Evolutionary conservation across 2,888 invertebrate genomes (phyloP), one percentile per base, ranked within the genome.

Genomic region (Drosophila mimica): DNA sequence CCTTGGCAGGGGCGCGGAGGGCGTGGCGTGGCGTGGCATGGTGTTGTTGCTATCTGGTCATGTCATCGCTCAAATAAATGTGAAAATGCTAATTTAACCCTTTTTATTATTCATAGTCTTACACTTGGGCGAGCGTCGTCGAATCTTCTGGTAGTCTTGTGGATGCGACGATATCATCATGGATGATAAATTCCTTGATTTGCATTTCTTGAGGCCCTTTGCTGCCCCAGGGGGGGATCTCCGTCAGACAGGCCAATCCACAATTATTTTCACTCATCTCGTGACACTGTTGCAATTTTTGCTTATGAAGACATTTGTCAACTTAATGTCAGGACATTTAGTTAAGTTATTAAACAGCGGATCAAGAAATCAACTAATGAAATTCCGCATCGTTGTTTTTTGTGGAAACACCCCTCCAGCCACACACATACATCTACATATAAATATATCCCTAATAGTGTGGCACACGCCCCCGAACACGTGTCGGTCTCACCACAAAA

Each of bases 81-180:
- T 86, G 87, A 89, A 91, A 91, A 92, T 92, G 92, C 91, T 91
- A 92, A 92, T 92, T 92, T 89, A 92, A 92, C 91, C 91, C 91
- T 92, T 92, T 90, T 92, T 91, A 91, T 88, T 91, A 92, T 92
- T 92, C 92, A 92, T 92, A 90, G 92, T 91, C 89, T 91, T 88
- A 81, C 81, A 85, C 76, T 86, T 88, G 82, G 80, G 74, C 82
- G 79, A 78, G 60, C 73, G 74, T 58, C 73, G 74, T 58, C 17
- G 66, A 53, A 64, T 64, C 68, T 48, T 67, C 46, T 51, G 59
- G 69, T 65, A 73, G 74, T 60, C 36, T 38, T 28, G 36, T n/a
- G 8, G 56, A 56, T 60, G 59, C 49, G 62, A 63, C 64, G 82
- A 64, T 75, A 79, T 66, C 70, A 60, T 56, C 70, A 62, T 60